Evolutionary conservation across 2,113 vertebrate species (phyloP), one percentile per base, ranked within the genome.

Genomic region (Rhinoderma darwinii): DNA sequence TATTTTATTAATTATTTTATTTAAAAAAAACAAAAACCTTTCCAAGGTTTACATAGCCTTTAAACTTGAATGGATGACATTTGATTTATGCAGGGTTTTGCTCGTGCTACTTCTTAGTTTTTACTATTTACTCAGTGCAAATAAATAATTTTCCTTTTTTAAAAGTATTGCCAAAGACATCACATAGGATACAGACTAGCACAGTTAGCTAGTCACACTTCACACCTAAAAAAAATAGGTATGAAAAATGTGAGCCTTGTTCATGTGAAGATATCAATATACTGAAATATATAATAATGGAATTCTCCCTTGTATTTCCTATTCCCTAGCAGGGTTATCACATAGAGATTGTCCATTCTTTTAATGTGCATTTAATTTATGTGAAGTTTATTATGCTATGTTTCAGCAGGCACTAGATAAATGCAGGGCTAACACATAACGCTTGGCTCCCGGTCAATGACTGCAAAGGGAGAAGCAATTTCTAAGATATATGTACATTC

Each of bases 381-480:
- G 44, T 25, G 20, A 78, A 35, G 30, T 11, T 25, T 27, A 12
- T 75, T 75, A 47, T 14, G 30, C 44, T 37, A 25, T 56, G 32
- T 30, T 61, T 59, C 78, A 41, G 54, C 56, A 81, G 25, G 2
- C 59, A 81, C 6, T 44, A 63, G 37, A 82, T 44, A 15, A 63
- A 82, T 82, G 59, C 3, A 30, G 37, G 56, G 39, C 11, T 18
- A 44, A 66, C 25, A 27, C 25, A n/a, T 44, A 63, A 43, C 11
- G 41, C 41, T 22, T 82, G 79, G 39, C 79, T 44, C 59, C 41
- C 10, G 27, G 63, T 82, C 37, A 63, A 44, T 41, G 17, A 66
- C n/a, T 66, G 32, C 8, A 32, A 82, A 30, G 59, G n/a, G 12
- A 22, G 27, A 82, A 66, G 56, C 79, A 66, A 56, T 66, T 82